phyloP scores from a whole-genome alignment of 2,797 vertebrate genomes.

The Tarsius wallacei region DNA sequence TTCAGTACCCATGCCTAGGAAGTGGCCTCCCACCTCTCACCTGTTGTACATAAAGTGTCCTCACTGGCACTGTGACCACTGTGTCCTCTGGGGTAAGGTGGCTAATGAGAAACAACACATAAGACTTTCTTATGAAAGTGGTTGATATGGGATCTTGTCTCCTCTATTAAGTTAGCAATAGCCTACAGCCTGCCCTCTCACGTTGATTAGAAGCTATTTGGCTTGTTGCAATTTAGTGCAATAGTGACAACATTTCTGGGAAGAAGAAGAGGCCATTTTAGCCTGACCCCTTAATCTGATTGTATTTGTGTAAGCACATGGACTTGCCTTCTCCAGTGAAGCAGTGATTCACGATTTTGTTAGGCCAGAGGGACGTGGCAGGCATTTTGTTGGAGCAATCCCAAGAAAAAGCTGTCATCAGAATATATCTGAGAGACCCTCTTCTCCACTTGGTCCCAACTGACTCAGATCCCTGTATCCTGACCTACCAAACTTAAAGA shows the following conservation, averaged over 20 bases:
- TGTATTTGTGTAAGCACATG: conserved; percentile 5
- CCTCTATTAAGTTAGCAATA: not conserved
- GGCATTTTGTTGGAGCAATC: conserved; percentile 15
- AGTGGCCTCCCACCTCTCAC: not conserved
- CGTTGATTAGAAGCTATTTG: conserved; percentile 18
- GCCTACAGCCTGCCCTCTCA: not conserved
- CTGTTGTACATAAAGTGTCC: not conserved
- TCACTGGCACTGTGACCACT: not conserved
- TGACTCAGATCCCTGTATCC: not conserved
- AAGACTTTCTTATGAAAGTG: not conserved
- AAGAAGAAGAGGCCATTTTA: not conserved
- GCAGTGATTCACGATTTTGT: not conserved
- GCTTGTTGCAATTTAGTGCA: conserved; percentile 44
- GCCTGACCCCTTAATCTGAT: not conserved
- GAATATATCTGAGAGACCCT: not conserved
- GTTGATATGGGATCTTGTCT: not conserved
- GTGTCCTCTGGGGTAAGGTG: not conserved
- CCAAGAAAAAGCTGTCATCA: not conserved
- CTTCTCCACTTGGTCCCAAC: not conserved
- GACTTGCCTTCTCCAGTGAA: not conserved
- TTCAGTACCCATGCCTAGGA: not conserved
- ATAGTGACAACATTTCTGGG: conserved; percentile 28
- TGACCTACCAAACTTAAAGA: not conserved
- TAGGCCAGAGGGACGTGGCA: not conserved
- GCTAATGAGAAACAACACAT: not conserved